Evolutionary conservation across 1,140 invertebrate species (phyloP).

Genomic region (Antheraea mylitta): DNA sequence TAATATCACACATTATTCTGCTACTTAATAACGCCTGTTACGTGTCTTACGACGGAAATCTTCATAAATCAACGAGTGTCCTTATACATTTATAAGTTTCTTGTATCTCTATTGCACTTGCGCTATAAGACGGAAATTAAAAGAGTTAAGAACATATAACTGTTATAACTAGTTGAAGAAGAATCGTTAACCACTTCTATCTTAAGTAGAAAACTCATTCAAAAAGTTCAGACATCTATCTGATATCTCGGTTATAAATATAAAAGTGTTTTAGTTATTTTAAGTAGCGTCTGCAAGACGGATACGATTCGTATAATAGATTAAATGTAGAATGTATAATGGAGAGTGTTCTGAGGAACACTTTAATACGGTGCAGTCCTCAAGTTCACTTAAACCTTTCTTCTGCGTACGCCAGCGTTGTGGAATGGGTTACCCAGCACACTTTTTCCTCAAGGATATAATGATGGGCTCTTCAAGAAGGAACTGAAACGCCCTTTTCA

Average conservation of each 20-base stretch:
- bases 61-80: neutral
- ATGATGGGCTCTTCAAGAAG: too few species aligned
- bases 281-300: too few species aligned
- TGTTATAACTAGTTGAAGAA: neutral
- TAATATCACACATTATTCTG: too few species aligned
- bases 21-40: neutral
- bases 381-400: too few species aligned
- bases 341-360: too few species aligned
- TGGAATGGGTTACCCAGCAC: too few species aligned
- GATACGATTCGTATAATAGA: too few species aligned
- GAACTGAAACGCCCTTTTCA: too few species aligned
- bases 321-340: too few species aligned
- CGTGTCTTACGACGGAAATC: neutral
- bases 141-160: slow-evolving; percentile 6
- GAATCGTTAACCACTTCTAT: slow-evolving; percentile 29
- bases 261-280: neutral
- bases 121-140: slow-evolving; percentile 6
- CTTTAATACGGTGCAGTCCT: too few species aligned
- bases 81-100: slow-evolving; percentile 17
- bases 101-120: slow-evolving; percentile 12
- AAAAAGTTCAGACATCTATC: slow-evolving; percentile 37
- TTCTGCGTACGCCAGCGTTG: too few species aligned
- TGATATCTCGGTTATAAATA: slow-evolving; percentile 13
- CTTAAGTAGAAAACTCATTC: slow-evolving; percentile 45
- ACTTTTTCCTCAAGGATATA: too few species aligned